Conservation (phyloP, 2,888 invertebrate genomes). For the Caenorhabditis uteleia region DNA sequence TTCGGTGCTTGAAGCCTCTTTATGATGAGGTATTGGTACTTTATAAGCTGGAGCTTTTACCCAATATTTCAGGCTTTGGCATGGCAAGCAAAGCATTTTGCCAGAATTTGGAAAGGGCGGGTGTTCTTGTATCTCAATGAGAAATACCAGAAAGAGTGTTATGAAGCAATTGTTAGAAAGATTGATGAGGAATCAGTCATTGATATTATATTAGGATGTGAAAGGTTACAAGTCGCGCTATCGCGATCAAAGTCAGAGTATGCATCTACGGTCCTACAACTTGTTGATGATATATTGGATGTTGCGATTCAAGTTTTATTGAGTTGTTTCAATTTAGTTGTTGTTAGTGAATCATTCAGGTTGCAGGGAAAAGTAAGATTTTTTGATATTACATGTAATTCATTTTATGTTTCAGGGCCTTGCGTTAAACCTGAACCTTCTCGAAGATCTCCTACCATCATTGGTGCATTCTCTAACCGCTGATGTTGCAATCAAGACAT, state of each 20-base stretch:
- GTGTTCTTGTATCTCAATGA: slow-evolving; percentile 85
- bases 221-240: slow-evolving; percentile 76
- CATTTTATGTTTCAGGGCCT: slow-evolving; percentile 73
- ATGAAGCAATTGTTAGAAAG: slow-evolving; percentile 54
- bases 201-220: slow-evolving; percentile 84
- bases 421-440: slow-evolving; percentile 79
- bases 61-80: slow-evolving; percentile 35
- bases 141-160: slow-evolving; percentile 73
- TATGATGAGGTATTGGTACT: slow-evolving; percentile 53
- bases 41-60: not conserved
- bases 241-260: slow-evolving; percentile 73
- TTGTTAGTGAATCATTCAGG: slow-evolving; percentile 78
- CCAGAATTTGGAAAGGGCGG: slow-evolving; percentile 88
- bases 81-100: slow-evolving; percentile 77
- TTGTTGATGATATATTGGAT: slow-evolving; percentile 82
- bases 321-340: slow-evolving; percentile 80
- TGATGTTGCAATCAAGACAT: slow-evolving; percentile 84
- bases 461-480: slow-evolving; percentile 82
- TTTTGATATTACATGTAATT: slow-evolving; percentile 4
- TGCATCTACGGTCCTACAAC: slow-evolving; percentile 82
- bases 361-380: slow-evolving; percentile 75
- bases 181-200: slow-evolving; percentile 80
- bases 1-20: slow-evolving; percentile 51
- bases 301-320: slow-evolving; percentile 82
- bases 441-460: slow-evolving; percentile 82